A percentile compares a stretch with the other conserved stretches of the same genome.
Conservation (phyloP, 35 echinoderm and acorn worm genomes). For the Nesometra sesokonis region DNA sequence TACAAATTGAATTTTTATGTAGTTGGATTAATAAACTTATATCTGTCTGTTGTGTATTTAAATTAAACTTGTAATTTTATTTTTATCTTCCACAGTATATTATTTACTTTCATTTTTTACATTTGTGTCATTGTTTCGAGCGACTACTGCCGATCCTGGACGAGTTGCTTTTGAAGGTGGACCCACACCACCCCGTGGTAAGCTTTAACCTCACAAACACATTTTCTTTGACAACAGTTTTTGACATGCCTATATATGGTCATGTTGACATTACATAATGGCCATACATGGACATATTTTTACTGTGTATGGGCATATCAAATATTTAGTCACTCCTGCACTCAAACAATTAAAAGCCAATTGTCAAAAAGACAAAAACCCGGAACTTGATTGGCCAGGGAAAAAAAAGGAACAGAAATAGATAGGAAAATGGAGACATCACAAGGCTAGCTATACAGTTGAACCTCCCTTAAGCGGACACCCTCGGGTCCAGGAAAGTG, state of each 20-base stretch:
- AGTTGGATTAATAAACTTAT: background rate
- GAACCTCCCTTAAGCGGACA: too few relatives aligned
- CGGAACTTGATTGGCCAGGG: too few relatives aligned
- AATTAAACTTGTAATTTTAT: background rate
- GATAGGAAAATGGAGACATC: too few relatives aligned
- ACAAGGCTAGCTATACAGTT: too few relatives aligned
- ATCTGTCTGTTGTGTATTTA: background rate
- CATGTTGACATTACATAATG: background rate
- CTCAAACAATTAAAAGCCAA: too few relatives aligned
- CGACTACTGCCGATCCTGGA: conserved; percentile 52
- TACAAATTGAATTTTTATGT: background rate
- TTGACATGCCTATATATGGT: background rate
- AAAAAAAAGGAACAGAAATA: too few relatives aligned
- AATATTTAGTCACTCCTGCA: too few relatives aligned
- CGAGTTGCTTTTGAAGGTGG: conserved; percentile 55
- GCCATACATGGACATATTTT: too few relatives aligned
- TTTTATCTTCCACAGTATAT: conserved; percentile 46
- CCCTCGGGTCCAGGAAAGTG: too few relatives aligned
- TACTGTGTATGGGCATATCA: too few relatives aligned
- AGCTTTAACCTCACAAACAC: background rate
- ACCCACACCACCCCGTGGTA: conserved; percentile 38
- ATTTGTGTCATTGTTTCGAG: conserved; percentile 51
- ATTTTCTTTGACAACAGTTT: background rate
- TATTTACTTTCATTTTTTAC: conserved; percentile 27
- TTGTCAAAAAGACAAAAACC: too few relatives aligned